A percentile compares a stretch with the other conserved stretches of the same genome.
phyloP scores from a whole-genome alignment of 2,888 invertebrate species.

The Chrysina gloriosa region DNA sequence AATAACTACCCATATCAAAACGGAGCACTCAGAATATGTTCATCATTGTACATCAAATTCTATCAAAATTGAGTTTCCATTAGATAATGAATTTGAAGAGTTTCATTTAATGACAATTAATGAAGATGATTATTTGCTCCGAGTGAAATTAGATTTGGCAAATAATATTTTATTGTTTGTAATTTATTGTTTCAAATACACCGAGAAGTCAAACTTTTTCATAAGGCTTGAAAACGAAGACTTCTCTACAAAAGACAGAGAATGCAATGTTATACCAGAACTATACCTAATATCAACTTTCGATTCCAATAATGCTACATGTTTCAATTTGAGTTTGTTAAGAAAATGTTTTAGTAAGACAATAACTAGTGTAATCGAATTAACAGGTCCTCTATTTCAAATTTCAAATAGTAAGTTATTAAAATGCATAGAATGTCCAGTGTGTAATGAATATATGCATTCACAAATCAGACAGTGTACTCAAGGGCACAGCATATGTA shows the following conservation, averaged over 20 bases:
- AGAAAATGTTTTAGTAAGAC: slow-evolving; percentile 19
- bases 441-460: slow-evolving; percentile 31
- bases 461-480: slow-evolving; percentile 14
- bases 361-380: neutral
- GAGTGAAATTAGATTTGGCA: slow-evolving; percentile 2
- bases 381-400: neutral
- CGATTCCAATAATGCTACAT: neutral
- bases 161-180: slow-evolving; percentile 13
- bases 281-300: neutral
- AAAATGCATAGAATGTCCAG: slow-evolving; percentile 24
- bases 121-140: slow-evolving; percentile 12
- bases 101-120: slow-evolving; percentile 12
- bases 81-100: slow-evolving; percentile 25
- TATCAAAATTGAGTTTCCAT: slow-evolving; percentile 6
- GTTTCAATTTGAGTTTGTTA: slow-evolving; percentile 3
- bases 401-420: slow-evolving; percentile 17
- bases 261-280: neutral
- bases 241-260: neutral
- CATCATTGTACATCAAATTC: neutral
- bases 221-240: slow-evolving; percentile 28
- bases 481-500: slow-evolving; percentile 28
- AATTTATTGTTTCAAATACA: slow-evolving; percentile 12
- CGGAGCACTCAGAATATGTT: slow-evolving; percentile 5
- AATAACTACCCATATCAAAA: slow-evolving; percentile 11
- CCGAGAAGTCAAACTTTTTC: neutral